These are phyloP conservation scores for Tipula confusa DNA, from an alignment of 2,888 invertebrate species.

Conservation along the genomic window DNA sequence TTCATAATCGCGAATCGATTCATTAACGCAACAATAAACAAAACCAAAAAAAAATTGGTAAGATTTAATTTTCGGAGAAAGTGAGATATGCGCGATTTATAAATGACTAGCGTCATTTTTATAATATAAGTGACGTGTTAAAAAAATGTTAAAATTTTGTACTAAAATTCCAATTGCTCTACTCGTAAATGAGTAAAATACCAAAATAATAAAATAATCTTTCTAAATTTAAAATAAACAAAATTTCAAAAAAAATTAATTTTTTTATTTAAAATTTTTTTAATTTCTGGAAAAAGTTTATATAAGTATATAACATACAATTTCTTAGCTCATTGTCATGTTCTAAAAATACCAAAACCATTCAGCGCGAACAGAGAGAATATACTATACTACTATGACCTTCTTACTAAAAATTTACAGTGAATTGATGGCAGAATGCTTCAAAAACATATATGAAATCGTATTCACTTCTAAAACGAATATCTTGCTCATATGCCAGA, in stretches of 20 bases:
- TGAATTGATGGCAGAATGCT: neutral
- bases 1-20: neutral
- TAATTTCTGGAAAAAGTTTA: neutral
- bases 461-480: neutral
- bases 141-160: neutral
- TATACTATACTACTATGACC: neutral
- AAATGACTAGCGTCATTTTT: neutral
- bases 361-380: neutral
- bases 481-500: neutral
- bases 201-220: neutral
- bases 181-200: neutral
- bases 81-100: neutral
- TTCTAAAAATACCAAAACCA: conserved; percentile 3
- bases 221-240: conserved; percentile 20
- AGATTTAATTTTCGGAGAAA: neutral
- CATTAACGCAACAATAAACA: neutral
- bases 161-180: neutral
- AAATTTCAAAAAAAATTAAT: neutral
- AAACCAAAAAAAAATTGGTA: too few species aligned
- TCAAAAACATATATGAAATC: neutral
- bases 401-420: neutral
- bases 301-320: neutral
- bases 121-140: neutral
- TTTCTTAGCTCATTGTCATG: conserved; percentile 3
- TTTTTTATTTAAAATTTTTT: too few species aligned